Base-by-base conservation (phyloP, 2,888 invertebrate species). In the Automeris io region DNA sequence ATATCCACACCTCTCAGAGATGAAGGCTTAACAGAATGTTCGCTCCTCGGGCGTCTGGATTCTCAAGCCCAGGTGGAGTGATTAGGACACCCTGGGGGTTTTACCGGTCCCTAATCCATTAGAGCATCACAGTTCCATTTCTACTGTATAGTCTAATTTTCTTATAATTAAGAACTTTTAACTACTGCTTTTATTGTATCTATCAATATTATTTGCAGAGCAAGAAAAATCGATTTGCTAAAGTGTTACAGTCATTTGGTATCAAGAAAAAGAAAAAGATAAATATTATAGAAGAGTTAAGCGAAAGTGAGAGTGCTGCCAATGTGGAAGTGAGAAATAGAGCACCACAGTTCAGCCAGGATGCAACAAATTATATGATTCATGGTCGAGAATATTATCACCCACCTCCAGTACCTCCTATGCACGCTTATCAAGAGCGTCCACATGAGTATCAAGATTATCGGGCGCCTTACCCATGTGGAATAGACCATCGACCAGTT, bases 291-390 rank as follows among this genome's bases (percentile, higher is more conserved):
- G 70, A 74, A 54, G 76, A 81, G 46, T 43, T 65, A 5, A 73
- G 66, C 41, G 81, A 77, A 49, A 71, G 65, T 39, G 72, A 73
- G 26, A 70, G 63, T 37, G 50, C 59, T 3, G 48, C 61, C n/a
- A 67, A 70, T 29, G 62, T 60, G 5, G 59, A 70, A 8, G 36
- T 60, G 2, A 57, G 60, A 33, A 37, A 44, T 26, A 63, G 50
- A 43, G 25, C 34, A 43, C 44, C 69, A 7, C 71, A 73, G 1
- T 81, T 61, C 39, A 60, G 56, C 22, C 83, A 82, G 47, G 55
- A 79, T 1, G 40, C 80, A n/a, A 55, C 60, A 0, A 74, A 70
- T 47, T 83, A 80, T 37, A 54, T 61, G 49, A 67, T 81, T 72
- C 62, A 75, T 39, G 64, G 56, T 2, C 75, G 77, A 36, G 68